phyloP scores from a whole-genome alignment of 1,140 invertebrate genomes.

The Orchestia grillus region DNA sequence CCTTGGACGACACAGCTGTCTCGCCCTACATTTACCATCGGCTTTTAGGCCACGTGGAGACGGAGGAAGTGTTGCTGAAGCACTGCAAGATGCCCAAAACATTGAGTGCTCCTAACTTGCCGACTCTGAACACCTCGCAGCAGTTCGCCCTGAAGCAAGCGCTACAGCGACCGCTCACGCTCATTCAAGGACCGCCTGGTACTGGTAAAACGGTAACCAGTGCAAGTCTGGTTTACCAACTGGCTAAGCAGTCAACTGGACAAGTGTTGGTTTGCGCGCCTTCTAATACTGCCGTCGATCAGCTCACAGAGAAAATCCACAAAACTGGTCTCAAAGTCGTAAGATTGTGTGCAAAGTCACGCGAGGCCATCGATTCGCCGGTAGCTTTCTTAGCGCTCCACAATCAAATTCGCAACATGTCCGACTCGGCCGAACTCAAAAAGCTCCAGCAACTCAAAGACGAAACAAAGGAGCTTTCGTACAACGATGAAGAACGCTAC shows the following conservation, averaged over 20 bases:
- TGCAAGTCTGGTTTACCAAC: slow-evolving; percentile 98
- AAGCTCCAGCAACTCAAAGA: slow-evolving; percentile 98
- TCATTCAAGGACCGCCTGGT: slow-evolving; percentile 93
- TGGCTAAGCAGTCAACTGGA: slow-evolving; percentile 92
- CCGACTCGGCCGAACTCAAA: slow-evolving; percentile 80
- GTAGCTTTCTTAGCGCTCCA: slow-evolving; percentile 97
- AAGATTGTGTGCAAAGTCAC: slow-evolving; percentile 95
- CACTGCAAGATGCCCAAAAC: slow-evolving; percentile 90
- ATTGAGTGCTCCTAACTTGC: slow-evolving; percentile 96
- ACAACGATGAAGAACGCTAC: slow-evolving; percentile 92
- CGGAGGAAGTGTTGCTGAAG: slow-evolving; percentile 93
- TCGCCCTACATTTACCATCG: slow-evolving; percentile 98
- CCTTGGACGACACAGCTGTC: slow-evolving; percentile 95
- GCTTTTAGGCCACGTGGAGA: slow-evolving; percentile 91
- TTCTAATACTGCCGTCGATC: slow-evolving; percentile 99
- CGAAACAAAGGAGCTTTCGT: slow-evolving; percentile 94
- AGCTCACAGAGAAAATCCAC: slow-evolving; percentile 99
- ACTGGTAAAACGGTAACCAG: slow-evolving; percentile 99
- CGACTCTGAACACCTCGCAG: slow-evolving; percentile 94
- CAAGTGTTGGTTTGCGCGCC: slow-evolving; percentile 98
- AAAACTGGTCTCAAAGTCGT: slow-evolving; percentile 96
- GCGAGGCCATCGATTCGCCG: slow-evolving; percentile 97
- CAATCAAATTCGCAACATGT: slow-evolving; percentile 89
- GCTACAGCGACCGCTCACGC: slow-evolving; percentile 92
- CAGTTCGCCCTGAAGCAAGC: slow-evolving; percentile 98